These are phyloP conservation scores for Chymomyza procnemis DNA, from an alignment of 2,888 invertebrate genomes.

Conservation along the genomic window DNA sequence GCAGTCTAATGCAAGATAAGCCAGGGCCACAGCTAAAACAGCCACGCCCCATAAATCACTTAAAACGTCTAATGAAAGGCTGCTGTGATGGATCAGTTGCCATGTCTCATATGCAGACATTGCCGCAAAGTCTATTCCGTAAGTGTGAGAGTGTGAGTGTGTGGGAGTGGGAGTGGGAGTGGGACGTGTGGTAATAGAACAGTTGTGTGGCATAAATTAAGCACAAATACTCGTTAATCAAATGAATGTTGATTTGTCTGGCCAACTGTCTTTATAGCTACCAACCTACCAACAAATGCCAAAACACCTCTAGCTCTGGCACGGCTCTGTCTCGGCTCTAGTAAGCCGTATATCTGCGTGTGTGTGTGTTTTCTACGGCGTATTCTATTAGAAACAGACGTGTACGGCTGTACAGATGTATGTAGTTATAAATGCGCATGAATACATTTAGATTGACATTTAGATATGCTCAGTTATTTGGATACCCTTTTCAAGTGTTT, in stretches of 20 bases:
- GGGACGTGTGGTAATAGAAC: slow-evolving; percentile 8
- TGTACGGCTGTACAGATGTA: background rate
- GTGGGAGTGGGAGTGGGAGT: slow-evolving; percentile 1
- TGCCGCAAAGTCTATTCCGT: background rate
- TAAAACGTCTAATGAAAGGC: slow-evolving; percentile 1
- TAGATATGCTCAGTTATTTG: slow-evolving; percentile 58
- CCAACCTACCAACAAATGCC: background rate
- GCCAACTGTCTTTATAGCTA: slow-evolving; percentile 1
- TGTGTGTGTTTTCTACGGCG: background rate
- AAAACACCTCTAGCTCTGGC: slow-evolving; percentile 5
- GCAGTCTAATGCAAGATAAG: slow-evolving; percentile 55
- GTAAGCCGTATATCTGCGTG: slow-evolving; percentile 13
- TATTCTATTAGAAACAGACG: slow-evolving; percentile 1
- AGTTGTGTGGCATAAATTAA: slow-evolving; percentile 61
- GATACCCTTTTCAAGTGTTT: slow-evolving; percentile 51
- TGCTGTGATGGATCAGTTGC: slow-evolving; percentile 52
- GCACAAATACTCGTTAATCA: slow-evolving; percentile 69
- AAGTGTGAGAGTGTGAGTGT: background rate
- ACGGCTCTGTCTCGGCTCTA: too few relatives aligned
- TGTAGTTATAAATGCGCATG: slow-evolving; percentile 60
- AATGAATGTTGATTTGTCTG: slow-evolving; percentile 58
- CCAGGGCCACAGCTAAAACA: slow-evolving; percentile 29
- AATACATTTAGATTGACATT: slow-evolving; percentile 69
- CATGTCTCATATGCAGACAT: background rate
- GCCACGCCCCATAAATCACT: slow-evolving; percentile 28